Base-by-base conservation (phyloP, 2,113 vertebrate genomes). In the Callocephalon fimbriatum region DNA sequence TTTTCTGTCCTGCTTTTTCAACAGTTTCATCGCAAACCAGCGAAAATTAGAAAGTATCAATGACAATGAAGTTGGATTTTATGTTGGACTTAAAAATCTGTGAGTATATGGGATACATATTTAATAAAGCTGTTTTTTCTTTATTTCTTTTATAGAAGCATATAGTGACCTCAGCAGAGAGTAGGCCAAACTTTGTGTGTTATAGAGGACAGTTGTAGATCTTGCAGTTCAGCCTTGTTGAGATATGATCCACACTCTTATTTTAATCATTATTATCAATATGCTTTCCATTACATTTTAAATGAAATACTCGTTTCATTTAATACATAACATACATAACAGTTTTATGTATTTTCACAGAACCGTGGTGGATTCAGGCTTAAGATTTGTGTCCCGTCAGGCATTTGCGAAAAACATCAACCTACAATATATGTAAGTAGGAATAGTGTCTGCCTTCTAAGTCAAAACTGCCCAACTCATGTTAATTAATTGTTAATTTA, bases 21-120 rank as follows among this genome's bases (percentile, higher is more conserved):
- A 97, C 98, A 99, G 99, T 94, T 99, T 99, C 96, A 99, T 99
- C 2, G 98, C 99, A 94, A 99, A 99, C 95, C 99, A 99, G 98
- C 97, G 95, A 90, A 98, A 97, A 83, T 99, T 99, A 93, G 99
- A 99, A 93, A 98, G 99, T 95, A 99, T 99, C 98, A 99, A 98
- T 32, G 99, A 99, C 95, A 98, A 98, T 93, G 99, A 99, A 84
- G 98, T 99, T 96, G 98, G 99, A 97, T 96, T 98, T 96, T 99
- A 99, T 91, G 98, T 98, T 96, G 99, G 99, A 97, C 99, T 99
- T 96, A 99, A 98, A 98, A 99, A 99, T 96, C 96, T 99, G 99
- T 99, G 96, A 99, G 99, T 99, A 95, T 65, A 74, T 62, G 25
- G 10, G 20, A 59, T 77, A 11, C 13, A 21, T 81, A n/a, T 90